Evolutionary conservation across 53 echinoderm and acorn worm genomes (phyloP), one percentile per base, ranked within the genome.

Genomic region (Echinarachnius parma): DNA sequence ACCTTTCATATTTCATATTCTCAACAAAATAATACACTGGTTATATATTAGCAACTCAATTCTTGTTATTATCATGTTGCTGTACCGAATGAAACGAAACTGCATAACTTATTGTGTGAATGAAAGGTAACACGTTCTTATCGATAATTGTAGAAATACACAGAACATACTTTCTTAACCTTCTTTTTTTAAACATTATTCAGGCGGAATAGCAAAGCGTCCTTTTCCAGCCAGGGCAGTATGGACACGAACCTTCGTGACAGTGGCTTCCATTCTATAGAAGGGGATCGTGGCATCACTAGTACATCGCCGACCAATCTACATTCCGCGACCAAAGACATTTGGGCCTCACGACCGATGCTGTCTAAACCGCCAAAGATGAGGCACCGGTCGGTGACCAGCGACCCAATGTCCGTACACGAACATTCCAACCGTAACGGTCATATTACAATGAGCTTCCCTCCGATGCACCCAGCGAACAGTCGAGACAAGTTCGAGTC

Each of bases 261-360:
- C 57, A 72, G 74, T 36, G 74, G 74, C 37, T 34, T 72, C 74
- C 74, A 72, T 56, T 72, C 74, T 24, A 72, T 72, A 26, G 74
- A 72, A 39, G 74, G 74, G 3, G 74, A 72, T 3, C 34, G 56
- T 1, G 56, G 74, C n/a, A 11, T 72, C 46, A 27, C 74, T 39
- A 72, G 21, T 24, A 56, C 46, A 35, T 56, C 74, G 27, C 55
- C 74, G 3, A 39, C 55, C 26, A 23, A 24, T 16, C 21, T 34
- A 23, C 15, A 14, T 4, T 10, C 52, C 10, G 28, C 7, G 2
- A n/a, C 23, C 57, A 55, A 45, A 14, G 57, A 72, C 11, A 54
- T 56, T 24, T 56, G 74, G 57, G 56, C 44, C 28, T 27, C 26
- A 3, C 56, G 74, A 5, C 55, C 55, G 29, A n/a, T 7, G 26